Base-by-base conservation (phyloP, 2,888 invertebrate genomes). In the Acleris literana region DNA sequence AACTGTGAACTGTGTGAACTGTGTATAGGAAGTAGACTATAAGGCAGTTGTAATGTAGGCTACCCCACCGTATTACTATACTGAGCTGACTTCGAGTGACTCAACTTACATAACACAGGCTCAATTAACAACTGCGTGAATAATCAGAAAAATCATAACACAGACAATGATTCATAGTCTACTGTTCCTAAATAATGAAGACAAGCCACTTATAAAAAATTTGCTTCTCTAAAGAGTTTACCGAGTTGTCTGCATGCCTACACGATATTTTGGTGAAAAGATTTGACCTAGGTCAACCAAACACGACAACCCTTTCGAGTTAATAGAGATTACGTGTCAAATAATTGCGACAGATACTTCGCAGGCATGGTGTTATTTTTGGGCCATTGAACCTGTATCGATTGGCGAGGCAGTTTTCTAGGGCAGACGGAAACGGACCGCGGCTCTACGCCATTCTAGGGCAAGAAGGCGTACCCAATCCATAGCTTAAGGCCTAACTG, bases 381-480 rank as follows among this genome's bases (percentile, higher is more conserved):
- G 72, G 86, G 84, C 76, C 85, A 77, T 81, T 79, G 84, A 86
- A 84, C 86, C 68, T 63, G 68, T 78, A 86, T 86, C 79, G 86
- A 88, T 87, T 83, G 74, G 72, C 59, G 61, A 61, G 64, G 56
- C 53, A 55, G 71, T 76, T 84, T 86, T 83, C 75, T 85, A 79
- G 86, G 82, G 75, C 84, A 71, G 77, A 66, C 77, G 79, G 80
- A 79, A 81, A 78, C 73, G 70, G 74, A 71, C 64, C 60, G 65
- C 55, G 52, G 65, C 56, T 64, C 17, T 53, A 52, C 48, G 43
- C 61, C 57, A 57, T 66, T 66, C 66, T 62, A 57, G 66, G 66
- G 61, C 65, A 66, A 46, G 49, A 66, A 55, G 57, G 52, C 53
- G 62, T 33, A 22, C 53, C 57, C 61, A 44, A 66, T 62, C 46